Percentiles rank a stretch among this genome's conserved stretches.
Conservation (phyloP, 2,888 invertebrate species). For the Tachina fera region DNA sequence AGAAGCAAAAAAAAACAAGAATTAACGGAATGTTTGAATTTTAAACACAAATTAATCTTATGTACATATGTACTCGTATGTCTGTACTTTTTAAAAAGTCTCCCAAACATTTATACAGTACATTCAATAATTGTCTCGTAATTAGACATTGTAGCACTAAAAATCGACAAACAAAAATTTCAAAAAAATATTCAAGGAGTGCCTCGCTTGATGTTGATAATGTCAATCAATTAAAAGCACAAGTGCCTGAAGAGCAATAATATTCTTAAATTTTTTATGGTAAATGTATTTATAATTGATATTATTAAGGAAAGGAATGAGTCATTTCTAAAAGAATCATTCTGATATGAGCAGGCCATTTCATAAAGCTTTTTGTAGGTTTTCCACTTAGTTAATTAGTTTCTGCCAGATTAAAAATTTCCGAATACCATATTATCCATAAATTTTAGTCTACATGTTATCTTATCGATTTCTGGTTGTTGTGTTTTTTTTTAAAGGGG, state of each 20-base stretch:
- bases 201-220: slow-evolving; percentile 41
- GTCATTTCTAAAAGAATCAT: not conserved
- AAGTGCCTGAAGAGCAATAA: slow-evolving; percentile 34
- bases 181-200: slow-evolving; percentile 22
- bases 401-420: slow-evolving; percentile 13
- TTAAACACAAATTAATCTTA: not conserved
- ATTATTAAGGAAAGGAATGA: slow-evolving; percentile 21
- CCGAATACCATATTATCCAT: not conserved
- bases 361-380: not conserved
- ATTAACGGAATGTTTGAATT: slow-evolving; percentile 1
- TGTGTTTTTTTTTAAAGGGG: not conserved
- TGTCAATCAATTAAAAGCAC: slow-evolving; percentile 9
- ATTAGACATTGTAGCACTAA: not conserved
- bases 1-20: not conserved
- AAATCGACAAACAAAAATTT: not conserved
- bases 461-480: slow-evolving; percentile 14
- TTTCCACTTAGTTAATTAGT: slow-evolving; percentile 2
- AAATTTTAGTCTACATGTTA: not conserved
- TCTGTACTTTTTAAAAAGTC: not conserved
- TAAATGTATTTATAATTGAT: slow-evolving; percentile 29
- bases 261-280: slow-evolving; percentile 11
- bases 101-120: not conserved
- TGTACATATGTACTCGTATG: not conserved
- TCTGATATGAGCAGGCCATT: not conserved
- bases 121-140: slow-evolving; percentile 34